These are phyloP conservation scores for Mamestra brassicae DNA, from an alignment of 2,888 invertebrate genomes.

Conservation along the genomic window DNA sequence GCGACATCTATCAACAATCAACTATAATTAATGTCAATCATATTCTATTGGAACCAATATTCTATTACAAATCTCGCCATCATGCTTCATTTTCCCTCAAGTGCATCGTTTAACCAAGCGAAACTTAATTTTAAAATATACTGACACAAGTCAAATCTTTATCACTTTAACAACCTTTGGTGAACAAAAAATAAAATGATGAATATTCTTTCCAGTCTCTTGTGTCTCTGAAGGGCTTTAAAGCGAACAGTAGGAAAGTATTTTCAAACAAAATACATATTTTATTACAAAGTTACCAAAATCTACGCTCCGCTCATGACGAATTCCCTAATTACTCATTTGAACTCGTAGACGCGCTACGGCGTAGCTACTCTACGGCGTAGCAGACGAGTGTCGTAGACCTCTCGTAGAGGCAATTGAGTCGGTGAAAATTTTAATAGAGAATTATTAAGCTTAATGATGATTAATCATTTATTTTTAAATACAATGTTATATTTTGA, in stretches of 20 bases:
- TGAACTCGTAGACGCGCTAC: conserved; percentile 59
- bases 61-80: not conserved
- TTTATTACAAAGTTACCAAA: conserved; percentile 55
- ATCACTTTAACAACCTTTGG: conserved; percentile 6
- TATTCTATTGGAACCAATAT: not conserved
- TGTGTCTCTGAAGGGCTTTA: conserved; percentile 29
- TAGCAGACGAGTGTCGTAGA: conserved; percentile 53
- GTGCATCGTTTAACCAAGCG: not conserved
- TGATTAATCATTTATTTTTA: not conserved
- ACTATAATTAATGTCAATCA: not conserved
- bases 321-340: conserved; percentile 63
- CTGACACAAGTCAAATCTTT: not conserved
- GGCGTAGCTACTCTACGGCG: conserved; percentile 59
- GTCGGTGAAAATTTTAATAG: conserved; percentile 3
- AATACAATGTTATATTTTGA: too few relatives aligned
- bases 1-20: too few relatives aligned
- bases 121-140: conserved; percentile 10
- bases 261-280: conserved; percentile 58
- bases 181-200: conserved; percentile 19
- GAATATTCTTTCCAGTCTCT: conserved; percentile 22
- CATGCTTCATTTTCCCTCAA: not conserved
- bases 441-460: conserved; percentile 24
- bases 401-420: conserved; percentile 3
- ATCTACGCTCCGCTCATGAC: conserved; percentile 45
- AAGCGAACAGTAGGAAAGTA: conserved; percentile 39